Base-by-base conservation (phyloP, 2,113 vertebrate genomes). In the Emydura subglobosa region DNA sequence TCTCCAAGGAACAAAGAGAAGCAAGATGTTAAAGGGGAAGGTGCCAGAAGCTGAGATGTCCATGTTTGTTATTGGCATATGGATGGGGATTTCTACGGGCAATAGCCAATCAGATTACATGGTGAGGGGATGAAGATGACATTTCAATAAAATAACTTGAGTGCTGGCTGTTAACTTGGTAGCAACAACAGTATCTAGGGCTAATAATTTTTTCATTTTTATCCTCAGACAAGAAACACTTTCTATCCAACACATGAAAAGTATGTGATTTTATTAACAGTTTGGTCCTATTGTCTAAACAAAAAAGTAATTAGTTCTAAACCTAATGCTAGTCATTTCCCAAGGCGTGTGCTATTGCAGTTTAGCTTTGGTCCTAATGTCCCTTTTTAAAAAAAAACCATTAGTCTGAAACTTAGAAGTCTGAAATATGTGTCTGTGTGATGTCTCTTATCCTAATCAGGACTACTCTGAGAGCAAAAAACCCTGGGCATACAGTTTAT, bases 401-500 rank as follows among this genome's bases (percentile, higher is more conserved):
- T 34, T 47, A 78, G 21, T 6, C 44, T 5, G 42, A 87, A 31
- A 65, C 34, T 17, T 65, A 72, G 17, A n/a, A 22, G 65, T 72
- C 9, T 21, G n/a, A 7, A 14, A 31, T 61, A 6, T 59, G 53
- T n/a, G 47, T 34, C 39, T 74, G 65, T 87, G 53, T 61, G 79
- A 65, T n/a, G n/a, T 90, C 78, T 87, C 29, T 44, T 81, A 79
- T 83, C 78, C 39, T 85, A 39, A 82, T 82, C 59, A 50, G 86
- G 55, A 87, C 80, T 82, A 29, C 3, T 27, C 14, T 87, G 83
- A 92, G 79, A 86, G 54, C 47, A 68, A 54, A 83, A 87, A 78
- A 44, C 21, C 54, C 65, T 12, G 80, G 80, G 39, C 34, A 59
- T n/a, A 22, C 59, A 83, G 50, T 89, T 92, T 94, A 87, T 53